Evolutionary conservation across 2,888 invertebrate species (phyloP).

Genomic region (Xylocampa areola): DNA sequence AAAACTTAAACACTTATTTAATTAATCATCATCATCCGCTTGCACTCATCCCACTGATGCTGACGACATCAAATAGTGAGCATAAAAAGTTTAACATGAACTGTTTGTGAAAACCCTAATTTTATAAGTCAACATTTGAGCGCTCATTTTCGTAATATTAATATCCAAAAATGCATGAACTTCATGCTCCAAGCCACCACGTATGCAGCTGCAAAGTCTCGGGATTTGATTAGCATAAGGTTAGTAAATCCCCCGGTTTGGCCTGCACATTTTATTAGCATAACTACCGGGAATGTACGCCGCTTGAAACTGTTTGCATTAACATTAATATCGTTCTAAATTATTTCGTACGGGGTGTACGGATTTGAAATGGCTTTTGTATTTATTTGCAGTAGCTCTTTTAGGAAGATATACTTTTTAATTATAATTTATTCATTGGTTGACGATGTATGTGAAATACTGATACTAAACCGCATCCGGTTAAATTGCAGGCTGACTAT

Average conservation of each 20-base stretch:
- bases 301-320: slow-evolving; percentile 59
- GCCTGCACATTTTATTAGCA: slow-evolving; percentile 71
- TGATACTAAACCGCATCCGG: too few relatives aligned
- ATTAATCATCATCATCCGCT: too few relatives aligned
- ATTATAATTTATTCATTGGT: too few relatives aligned
- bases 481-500: too few relatives aligned
- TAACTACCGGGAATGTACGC: slow-evolving; percentile 62
- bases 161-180: slow-evolving; percentile 43
- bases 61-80: too few relatives aligned
- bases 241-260: slow-evolving; percentile 67
- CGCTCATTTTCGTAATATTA: slow-evolving; percentile 21
- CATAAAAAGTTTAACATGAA: too few relatives aligned
- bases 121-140: slow-evolving; percentile 17
- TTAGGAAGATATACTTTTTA: background rate
- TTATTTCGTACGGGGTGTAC: slow-evolving; percentile 44
- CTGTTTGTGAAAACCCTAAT: slow-evolving; percentile 17
- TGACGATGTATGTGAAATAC: too few relatives aligned
- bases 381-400: slow-evolving; percentile 14
- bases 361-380: slow-evolving; percentile 10
- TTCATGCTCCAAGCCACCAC: slow-evolving; percentile 25
- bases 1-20: too few relatives aligned
- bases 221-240: slow-evolving; percentile 71
- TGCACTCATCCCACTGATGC: too few relatives aligned
- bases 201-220: slow-evolving; percentile 55
- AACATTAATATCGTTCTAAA: slow-evolving; percentile 62